Conservation (phyloP, 2,888 invertebrate species). For the Tetropium fuscum region DNA sequence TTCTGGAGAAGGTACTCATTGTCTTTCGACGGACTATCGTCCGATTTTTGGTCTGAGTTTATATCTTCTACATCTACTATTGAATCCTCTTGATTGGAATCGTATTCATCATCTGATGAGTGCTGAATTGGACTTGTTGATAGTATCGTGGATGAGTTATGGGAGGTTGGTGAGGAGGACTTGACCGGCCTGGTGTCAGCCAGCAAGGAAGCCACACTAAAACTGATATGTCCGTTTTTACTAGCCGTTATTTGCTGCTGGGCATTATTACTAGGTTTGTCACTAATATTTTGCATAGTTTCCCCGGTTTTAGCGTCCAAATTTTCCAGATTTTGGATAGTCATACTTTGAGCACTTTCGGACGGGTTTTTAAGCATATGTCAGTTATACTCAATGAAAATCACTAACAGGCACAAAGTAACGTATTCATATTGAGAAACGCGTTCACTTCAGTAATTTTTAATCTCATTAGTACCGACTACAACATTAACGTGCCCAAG, state of each 20-base stretch:
- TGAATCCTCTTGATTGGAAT: constrained; percentile 78
- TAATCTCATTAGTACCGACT: constrained; percentile 43
- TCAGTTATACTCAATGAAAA: constrained; percentile 24
- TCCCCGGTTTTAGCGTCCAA: constrained; percentile 60
- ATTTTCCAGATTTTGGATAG: constrained; percentile 71
- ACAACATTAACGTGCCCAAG: constrained; percentile 52
- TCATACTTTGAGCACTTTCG: constrained; percentile 73
- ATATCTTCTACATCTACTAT: constrained; percentile 86
- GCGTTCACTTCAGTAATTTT: constrained; percentile 36
- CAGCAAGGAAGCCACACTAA: constrained; percentile 89
- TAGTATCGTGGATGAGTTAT: constrained; percentile 67
- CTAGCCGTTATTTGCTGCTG: constrained; percentile 54
- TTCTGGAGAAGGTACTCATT: constrained; percentile 58
- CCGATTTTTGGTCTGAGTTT: constrained; percentile 68
- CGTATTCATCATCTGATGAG: constrained; percentile 75
- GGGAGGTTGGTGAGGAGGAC: constrained; percentile 68
- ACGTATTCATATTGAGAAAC: constrained; percentile 29
- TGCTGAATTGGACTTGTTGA: constrained; percentile 54
- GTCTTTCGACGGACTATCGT: constrained; percentile 52
- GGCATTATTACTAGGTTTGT: constrained; percentile 59
- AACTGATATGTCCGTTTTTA: constrained; percentile 79
- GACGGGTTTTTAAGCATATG: constrained; percentile 73
- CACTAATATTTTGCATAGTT: constrained; percentile 62
- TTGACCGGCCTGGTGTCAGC: constrained; percentile 80
- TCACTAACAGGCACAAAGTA: constrained; percentile 28